A percentile compares a stretch with the other conserved stretches of the same genome.
Conservation (phyloP, 2,113 vertebrate species). For the Litocranius walleri region DNA sequence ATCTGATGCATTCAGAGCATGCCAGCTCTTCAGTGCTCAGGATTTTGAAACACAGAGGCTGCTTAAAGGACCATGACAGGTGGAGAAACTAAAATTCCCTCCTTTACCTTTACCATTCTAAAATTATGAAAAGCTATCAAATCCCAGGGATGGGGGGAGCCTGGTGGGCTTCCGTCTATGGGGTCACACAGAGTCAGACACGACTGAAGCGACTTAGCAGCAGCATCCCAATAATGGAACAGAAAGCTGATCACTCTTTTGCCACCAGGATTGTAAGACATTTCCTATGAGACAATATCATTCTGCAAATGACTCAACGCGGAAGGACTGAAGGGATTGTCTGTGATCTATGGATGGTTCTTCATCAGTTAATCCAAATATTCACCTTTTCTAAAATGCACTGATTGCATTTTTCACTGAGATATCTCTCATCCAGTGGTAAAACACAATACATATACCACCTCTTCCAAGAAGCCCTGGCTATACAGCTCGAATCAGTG, state of each 20-base stretch:
- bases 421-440: background rate
- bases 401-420: background rate
- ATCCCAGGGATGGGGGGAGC: too few species aligned
- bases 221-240: background rate
- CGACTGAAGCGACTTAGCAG: too few species aligned
- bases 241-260: background rate
- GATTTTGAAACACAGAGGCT: background rate
- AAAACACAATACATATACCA: background rate
- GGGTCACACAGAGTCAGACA: too few species aligned
- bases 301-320: background rate
- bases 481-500: background rate
- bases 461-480: background rate
- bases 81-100: background rate
- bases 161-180: too few species aligned
- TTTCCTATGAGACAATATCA: background rate
- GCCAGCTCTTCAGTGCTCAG: background rate
- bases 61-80: background rate
- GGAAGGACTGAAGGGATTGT: background rate
- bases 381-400: background rate
- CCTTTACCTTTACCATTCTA: too few species aligned
- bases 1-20: background rate
- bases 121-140: too few species aligned
- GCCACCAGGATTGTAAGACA: background rate
- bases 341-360: background rate
- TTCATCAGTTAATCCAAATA: too few species aligned